Conservation (phyloP, 2,888 invertebrate genomes). For the Brachyopa scutellaris region DNA sequence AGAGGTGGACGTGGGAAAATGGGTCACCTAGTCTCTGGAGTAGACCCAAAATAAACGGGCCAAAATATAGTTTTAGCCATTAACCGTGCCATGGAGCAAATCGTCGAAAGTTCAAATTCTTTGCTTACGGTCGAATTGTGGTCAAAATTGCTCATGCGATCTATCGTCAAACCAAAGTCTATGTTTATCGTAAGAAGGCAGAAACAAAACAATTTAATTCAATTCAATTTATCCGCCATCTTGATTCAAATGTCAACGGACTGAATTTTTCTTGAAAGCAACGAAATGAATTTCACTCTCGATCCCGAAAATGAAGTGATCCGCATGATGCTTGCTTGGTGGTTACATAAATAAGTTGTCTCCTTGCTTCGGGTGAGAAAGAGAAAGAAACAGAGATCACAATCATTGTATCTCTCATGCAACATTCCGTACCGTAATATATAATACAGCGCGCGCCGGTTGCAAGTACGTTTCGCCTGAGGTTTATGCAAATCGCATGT, state of each 20-base stretch:
- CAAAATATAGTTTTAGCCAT: too few species aligned
- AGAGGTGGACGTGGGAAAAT: too few species aligned
- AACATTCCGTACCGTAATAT: constrained; percentile 29
- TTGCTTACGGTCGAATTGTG: too few species aligned
- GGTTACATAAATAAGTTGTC: constrained; percentile 30
- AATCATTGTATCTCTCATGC: constrained; percentile 37
- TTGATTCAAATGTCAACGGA: constrained; percentile 46
- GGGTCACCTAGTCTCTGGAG: too few species aligned
- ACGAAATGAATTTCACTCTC: constrained; percentile 34
- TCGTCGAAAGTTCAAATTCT: too few species aligned
- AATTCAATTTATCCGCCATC: constrained; percentile 19
- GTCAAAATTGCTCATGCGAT: too few species aligned
- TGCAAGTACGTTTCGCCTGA: constrained; percentile 6
- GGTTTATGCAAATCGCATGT: constrained; percentile 49
- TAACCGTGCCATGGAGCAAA: too few species aligned
- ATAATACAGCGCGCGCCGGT: not conserved
- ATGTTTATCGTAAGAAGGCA: too few species aligned
- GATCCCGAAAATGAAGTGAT: constrained; percentile 37
- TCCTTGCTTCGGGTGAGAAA: not conserved
- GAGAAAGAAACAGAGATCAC: constrained; percentile 18
- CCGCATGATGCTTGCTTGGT: constrained; percentile 2
- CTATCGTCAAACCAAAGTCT: too few species aligned
- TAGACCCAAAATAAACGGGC: too few species aligned
- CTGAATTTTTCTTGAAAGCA: constrained; percentile 2
- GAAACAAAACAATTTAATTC: constrained; percentile 19